Evolutionary conservation across 2,113 vertebrate species (phyloP), one percentile per base, ranked within the genome.

Genomic region (Corythoichthys intestinalis): DNA sequence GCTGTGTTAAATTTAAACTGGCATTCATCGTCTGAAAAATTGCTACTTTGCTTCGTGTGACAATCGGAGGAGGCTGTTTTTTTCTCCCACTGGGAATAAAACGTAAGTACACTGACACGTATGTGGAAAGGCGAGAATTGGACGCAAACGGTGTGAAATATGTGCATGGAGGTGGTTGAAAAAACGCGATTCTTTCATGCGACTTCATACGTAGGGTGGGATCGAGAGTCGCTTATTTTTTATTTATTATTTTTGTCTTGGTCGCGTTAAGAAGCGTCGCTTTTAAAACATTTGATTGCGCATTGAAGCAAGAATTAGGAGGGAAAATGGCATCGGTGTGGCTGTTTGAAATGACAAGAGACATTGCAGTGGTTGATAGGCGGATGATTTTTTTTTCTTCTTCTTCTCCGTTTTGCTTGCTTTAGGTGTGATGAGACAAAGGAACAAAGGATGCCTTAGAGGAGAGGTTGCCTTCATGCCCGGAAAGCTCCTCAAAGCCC

Each of bases 401-500:
- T 3, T 37, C 28, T 58, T 15, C 37, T 15, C 41, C n/a, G n/a
- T 34, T 72, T 72, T 75, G 35, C 15, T 85, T 69, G 68, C 61
- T 86, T 78, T 89, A 91, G 91, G 91, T 92, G 92, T 92, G 91
- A 93, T 93, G 92, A 92, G 88, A 93, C 92, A 93, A 93, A 92
- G 87, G 90, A 92, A 93, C 92, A 93, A 93, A 92, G 92, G 90
- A 93, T 93, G 92, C 90, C 91, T 92, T 93, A 93, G 88, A 88
- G 89, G 89, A 88, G 87, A 91, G 88, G 93, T 93, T 88, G 90
- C 85, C 91, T 94, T 91, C 92, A 92, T 89, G 93, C 94, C 92
- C 94, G 95, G 95, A 98, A 96, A 95, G 94, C 93, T 94, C 93
- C 94, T 93, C 91, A 94, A 96, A 94, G 94, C 96, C 93, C 94